These are phyloP conservation scores for Pungitius pungitius DNA, from an alignment of 2,113 vertebrate species.

Conservation along the genomic window DNA sequence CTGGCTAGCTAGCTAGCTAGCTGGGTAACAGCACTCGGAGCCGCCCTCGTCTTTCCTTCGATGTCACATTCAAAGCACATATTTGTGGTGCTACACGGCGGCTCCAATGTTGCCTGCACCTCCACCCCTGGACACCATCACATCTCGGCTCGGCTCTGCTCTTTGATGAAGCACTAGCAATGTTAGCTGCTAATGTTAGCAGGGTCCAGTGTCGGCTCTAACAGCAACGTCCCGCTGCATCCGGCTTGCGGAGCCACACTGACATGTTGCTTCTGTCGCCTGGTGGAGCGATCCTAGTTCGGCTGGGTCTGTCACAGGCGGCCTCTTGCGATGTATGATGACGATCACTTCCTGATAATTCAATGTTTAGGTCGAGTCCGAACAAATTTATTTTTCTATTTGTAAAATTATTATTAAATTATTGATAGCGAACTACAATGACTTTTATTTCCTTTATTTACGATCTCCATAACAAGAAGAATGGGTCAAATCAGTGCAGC, in stretches of 20 bases:
- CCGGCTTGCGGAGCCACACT: background rate
- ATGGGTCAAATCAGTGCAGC: no score
- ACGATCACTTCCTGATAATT: constrained; percentile 74
- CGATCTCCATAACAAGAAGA: background rate
- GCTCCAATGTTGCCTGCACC: constrained; percentile 1
- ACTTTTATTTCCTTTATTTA: background rate
- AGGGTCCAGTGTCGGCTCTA: constrained; percentile 2
- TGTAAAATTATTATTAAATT: background rate
- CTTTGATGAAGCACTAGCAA: constrained; percentile 4
- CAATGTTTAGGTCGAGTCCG: background rate
- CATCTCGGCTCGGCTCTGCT: background rate
- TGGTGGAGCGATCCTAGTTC: background rate
- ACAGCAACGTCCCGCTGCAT: background rate
- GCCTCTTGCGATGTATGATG: constrained; percentile 12
- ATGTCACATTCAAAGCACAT: constrained; percentile 48
- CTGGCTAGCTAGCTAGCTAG: background rate
- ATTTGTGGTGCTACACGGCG: constrained; percentile 17
- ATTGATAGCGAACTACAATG: background rate
- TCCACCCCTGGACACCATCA: constrained; percentile 34
- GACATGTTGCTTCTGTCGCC: background rate
- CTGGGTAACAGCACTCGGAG: constrained; percentile 23
- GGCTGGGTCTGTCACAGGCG: background rate
- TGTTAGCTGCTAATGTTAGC: background rate
- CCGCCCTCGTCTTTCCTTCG: constrained; percentile 15
- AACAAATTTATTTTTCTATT: background rate